Conservation (phyloP, 1,140 invertebrate genomes). For the Aphelinus certus region DNA sequence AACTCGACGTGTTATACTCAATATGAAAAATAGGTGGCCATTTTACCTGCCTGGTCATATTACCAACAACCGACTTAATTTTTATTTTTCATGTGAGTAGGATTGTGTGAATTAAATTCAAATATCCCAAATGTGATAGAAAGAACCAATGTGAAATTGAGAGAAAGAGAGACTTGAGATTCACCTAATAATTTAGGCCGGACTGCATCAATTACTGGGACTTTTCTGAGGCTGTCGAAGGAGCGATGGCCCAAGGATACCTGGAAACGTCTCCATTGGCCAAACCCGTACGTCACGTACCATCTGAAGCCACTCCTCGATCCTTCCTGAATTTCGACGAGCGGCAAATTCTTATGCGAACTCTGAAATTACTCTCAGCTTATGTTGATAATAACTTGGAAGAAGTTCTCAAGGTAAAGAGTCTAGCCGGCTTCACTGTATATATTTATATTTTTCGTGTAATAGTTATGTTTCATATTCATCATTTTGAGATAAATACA, state of each 20-base stretch:
- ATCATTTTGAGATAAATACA: neutral
- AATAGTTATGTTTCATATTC: no score
- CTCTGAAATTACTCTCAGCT: constrained; percentile 70
- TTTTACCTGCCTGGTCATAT: no score
- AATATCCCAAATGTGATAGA: no score
- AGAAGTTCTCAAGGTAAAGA: constrained; percentile 68
- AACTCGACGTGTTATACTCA: no score
- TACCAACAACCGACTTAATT: no score
- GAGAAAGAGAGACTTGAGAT: no score
- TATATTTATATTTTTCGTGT: no score
- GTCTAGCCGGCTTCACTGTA: no score
- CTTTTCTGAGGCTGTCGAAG: constrained; percentile 72
- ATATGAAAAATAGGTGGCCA: no score
- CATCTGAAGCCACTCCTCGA: constrained; percentile 67
- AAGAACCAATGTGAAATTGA: no score
- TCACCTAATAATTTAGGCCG: constrained; percentile 56
- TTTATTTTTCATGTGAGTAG: no score
- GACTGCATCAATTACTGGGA: constrained; percentile 72
- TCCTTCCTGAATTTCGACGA: constrained; percentile 79
- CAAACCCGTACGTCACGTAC: constrained; percentile 71
- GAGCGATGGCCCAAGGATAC: constrained; percentile 70
- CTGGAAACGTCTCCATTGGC: constrained; percentile 74
- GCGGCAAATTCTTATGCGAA: constrained; percentile 67
- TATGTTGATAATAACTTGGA: constrained; percentile 69
- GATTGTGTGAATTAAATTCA: no score